Conservation (phyloP, 2,113 vertebrate genomes). For the Spheniscus mendiculus region DNA sequence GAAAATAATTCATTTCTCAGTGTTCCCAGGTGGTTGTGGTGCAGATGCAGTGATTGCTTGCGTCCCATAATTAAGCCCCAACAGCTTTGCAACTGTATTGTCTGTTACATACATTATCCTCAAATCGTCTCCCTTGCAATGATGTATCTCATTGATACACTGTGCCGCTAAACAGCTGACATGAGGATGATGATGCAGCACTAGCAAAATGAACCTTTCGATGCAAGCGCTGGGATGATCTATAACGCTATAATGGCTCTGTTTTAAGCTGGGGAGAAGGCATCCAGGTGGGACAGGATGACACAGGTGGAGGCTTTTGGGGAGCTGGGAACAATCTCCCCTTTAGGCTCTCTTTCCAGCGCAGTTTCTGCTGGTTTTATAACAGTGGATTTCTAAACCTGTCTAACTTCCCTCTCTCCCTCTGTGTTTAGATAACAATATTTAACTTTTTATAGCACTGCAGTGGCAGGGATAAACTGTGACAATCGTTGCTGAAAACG, state of each 20-base stretch:
- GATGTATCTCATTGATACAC: not conserved
- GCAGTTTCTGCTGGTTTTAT: not conserved
- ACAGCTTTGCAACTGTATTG: constrained; percentile 14
- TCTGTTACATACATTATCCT: constrained; percentile 1
- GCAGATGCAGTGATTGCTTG: not conserved
- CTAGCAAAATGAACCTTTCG: not conserved
- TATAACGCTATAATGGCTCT: not conserved
- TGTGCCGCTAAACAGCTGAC: not conserved
- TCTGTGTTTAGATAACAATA: constrained; percentile 11
- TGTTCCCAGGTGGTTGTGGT: constrained; percentile 2
- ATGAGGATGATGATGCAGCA: not conserved
- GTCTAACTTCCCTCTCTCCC: not conserved
- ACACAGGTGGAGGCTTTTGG: not conserved
- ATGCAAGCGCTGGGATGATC: not conserved
- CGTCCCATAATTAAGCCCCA: constrained; percentile 12
- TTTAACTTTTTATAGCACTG: constrained; percentile 28
- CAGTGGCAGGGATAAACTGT: not conserved
- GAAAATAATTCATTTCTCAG: not conserved
- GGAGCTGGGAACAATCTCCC: not conserved
- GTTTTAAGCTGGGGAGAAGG: not conserved
- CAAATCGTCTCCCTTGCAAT: not conserved
- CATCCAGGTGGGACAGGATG: not conserved
- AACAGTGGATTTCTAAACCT: not conserved
- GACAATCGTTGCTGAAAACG: not conserved
- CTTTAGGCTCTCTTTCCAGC: not conserved